Base-by-base conservation (phyloP, 2,888 invertebrate species). In the Eristalinus sepulchralis region DNA sequence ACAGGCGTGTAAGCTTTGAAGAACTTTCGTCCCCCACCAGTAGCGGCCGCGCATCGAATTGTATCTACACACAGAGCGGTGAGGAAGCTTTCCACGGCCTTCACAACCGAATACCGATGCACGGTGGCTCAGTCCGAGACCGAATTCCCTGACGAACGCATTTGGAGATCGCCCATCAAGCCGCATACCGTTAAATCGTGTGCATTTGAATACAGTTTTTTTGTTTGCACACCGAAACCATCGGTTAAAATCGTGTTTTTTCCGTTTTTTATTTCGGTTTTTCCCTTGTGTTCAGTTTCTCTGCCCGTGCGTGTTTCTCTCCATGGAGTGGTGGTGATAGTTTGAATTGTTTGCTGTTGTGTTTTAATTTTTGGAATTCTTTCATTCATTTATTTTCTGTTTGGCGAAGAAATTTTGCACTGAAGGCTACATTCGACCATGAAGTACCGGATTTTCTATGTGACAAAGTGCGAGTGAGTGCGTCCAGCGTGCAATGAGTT, bases 71-170 rank as follows among this genome's bases (percentile, higher is more conserved):
- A 84, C 34, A 53, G 34, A 62, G 9, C 57, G 53, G 47, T 47
- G 47, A 47, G 17, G 47, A 63, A 85, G 64, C 81, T 77, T 85
- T 81, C 73, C 57, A 39, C 82, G 78, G 78, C 78, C 60, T 63
- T 47, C 39, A 68, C 72, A 63, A 77, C 13, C 75, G 75, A 75
- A 79, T 83, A 73, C 82, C 85, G 73, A 85, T 85, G 82, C 63
- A 82, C 75, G 80, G 76, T 79, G 85, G 75, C 89, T 90, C 89
- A 91, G 91, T 91, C 90, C 90, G 90, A 90, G 90, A 90, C 90
- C 90, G 89, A 89, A 89, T 89, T 90, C 90, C 92, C 92, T 92
- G 92, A 91, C 92, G 92, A 91, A 90, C 90, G 92, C 24, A 24
- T 90, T 89, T 89, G 78, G 86, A 88, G 88, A 86, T 88, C 89